A percentile compares a stretch with the other conserved stretches of the same genome.
Evolutionary conservation across 2,888 invertebrate genomes (phyloP).

Genomic region (Dicranocentrus wangi): DNA sequence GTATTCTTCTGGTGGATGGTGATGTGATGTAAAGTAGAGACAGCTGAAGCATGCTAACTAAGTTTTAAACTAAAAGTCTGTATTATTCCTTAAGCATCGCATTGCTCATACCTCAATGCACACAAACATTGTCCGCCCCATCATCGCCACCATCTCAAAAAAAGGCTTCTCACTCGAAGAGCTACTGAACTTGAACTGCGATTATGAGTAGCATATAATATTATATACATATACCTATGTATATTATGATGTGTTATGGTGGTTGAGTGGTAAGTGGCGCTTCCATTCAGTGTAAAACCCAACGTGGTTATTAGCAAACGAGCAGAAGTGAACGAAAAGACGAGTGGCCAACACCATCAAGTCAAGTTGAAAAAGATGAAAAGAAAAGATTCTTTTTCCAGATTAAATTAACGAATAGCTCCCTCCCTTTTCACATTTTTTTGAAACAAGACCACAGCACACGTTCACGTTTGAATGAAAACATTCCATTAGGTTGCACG

Average conservation of each 20-base stretch:
- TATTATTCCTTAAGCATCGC: slow-evolving; percentile 4
- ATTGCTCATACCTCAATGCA: slow-evolving; percentile 28
- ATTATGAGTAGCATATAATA: not conserved
- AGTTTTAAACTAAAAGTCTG: slow-evolving; percentile 34
- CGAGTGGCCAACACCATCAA: slow-evolving; percentile 11
- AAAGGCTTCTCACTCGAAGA: slow-evolving; percentile 9
- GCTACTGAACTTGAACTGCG: slow-evolving; percentile 22
- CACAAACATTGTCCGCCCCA: slow-evolving; percentile 15
- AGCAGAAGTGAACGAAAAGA: not conserved
- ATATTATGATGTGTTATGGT: too few species aligned
- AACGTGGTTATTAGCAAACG: not conserved
- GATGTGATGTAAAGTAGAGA: slow-evolving; percentile 27
- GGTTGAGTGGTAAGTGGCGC: slow-evolving; percentile 17
- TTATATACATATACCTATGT: too few species aligned
- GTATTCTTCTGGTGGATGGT: not conserved
- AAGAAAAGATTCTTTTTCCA: slow-evolving; percentile 50
- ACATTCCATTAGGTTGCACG: slow-evolving; percentile 22
- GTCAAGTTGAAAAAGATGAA: slow-evolving; percentile 39
- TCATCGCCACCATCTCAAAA: not conserved
- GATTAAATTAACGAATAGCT: slow-evolving; percentile 58
- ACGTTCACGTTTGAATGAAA: slow-evolving; percentile 17
- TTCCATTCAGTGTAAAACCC: not conserved
- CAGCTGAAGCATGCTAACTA: slow-evolving; percentile 39
- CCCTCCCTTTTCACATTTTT: slow-evolving; percentile 24
- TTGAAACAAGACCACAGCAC: slow-evolving; percentile 6